Conservation (phyloP, 2,888 invertebrate species). For the Eumacrocentrus americanus region DNA sequence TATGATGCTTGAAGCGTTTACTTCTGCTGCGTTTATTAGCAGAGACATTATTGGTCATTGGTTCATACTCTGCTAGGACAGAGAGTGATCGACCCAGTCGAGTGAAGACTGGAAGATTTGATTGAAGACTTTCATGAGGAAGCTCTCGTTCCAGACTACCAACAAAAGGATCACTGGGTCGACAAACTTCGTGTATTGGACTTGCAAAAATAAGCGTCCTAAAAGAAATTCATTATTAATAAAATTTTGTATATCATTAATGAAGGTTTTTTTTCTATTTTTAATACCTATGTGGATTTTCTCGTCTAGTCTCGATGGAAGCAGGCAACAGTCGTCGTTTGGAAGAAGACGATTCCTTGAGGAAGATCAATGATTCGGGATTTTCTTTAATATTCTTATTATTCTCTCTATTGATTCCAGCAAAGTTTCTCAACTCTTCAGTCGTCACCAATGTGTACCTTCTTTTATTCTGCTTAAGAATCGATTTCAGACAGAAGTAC, state of each 20-base stretch:
- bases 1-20: conserved; percentile 35
- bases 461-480: conserved; percentile 54
- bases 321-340: neutral
- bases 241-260: neutral
- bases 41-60: conserved; percentile 13
- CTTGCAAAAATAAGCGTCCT: conserved; percentile 62
- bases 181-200: conserved; percentile 64
- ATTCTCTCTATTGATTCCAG: neutral
- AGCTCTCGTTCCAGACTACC: conserved; percentile 63
- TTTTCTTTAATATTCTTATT: neutral
- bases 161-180: conserved; percentile 68
- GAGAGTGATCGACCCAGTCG: conserved; percentile 68
- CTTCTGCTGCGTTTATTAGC: conserved; percentile 3
- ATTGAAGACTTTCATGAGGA: conserved; percentile 71
- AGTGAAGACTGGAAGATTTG: conserved; percentile 67
- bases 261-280: neutral
- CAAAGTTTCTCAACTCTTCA: conserved; percentile 40
- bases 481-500: conserved; percentile 56
- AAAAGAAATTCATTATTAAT: conserved; percentile 9
- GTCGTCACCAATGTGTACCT: conserved; percentile 55
- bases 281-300: conserved; percentile 20
- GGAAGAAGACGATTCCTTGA: conserved; percentile 27
- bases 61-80: conserved; percentile 15
- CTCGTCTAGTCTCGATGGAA: neutral
- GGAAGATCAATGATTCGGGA: conserved; percentile 1